Conservation (phyloP, 2,888 invertebrate species). For the Operophtera brumata region DNA sequence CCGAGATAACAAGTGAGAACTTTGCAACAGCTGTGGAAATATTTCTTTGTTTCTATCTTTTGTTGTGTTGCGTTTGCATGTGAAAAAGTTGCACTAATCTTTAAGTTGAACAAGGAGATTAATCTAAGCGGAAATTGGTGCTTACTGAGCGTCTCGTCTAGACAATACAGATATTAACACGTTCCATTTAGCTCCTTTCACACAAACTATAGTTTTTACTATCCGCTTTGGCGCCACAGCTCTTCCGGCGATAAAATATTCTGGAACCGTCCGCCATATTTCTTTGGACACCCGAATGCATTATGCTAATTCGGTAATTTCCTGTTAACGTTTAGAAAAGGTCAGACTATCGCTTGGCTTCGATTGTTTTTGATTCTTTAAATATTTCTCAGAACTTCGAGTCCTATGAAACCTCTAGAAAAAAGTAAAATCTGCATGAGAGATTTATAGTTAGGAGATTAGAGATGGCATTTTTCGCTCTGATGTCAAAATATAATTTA, state of each 20-base stretch:
- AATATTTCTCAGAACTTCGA: conserved; percentile 55
- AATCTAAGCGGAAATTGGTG: conserved; percentile 49
- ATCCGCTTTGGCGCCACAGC: conserved; percentile 45
- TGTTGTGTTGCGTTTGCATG: conserved; percentile 50
- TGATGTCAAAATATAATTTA: conserved; percentile 70
- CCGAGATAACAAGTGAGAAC: conserved; percentile 50
- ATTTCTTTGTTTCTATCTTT: conserved; percentile 45
- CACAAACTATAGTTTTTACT: conserved; percentile 43
- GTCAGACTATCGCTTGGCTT: conserved; percentile 55
- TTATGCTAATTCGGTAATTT: conserved; percentile 69
- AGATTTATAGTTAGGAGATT: conserved; percentile 62
- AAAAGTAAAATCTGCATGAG: conserved; percentile 64
- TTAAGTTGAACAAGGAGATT: neutral
- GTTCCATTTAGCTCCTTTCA: conserved; percentile 32
- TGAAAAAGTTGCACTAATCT: conserved; percentile 43
- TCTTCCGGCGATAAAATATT: conserved; percentile 52
- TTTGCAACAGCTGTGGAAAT: conserved; percentile 46
- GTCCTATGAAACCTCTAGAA: conserved; percentile 26
- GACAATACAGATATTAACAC: conserved; percentile 45
- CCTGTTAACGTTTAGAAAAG: conserved; percentile 57
- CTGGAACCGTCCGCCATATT: conserved; percentile 55
- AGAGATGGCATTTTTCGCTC: conserved; percentile 59
- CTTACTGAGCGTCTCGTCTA: conserved; percentile 36
- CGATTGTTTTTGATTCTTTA: conserved; percentile 49
- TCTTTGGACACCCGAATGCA: conserved; percentile 65